Base-by-base conservation (phyloP, 92 coral and sea anemone genomes). In the Plumapathes pennacea region DNA sequence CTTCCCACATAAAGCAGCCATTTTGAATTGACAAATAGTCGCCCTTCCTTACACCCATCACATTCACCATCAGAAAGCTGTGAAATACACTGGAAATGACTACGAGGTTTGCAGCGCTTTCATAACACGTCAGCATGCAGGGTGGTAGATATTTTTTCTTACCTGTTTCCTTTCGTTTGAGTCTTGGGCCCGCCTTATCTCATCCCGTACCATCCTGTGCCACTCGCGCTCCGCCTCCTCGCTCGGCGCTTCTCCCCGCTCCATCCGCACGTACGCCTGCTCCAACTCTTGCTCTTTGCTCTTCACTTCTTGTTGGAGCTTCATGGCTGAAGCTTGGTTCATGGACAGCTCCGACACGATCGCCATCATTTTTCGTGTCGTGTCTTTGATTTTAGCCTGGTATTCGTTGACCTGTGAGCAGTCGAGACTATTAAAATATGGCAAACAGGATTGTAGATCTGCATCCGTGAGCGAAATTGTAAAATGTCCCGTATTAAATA, bases 341-440 rank as follows among this genome's bases (percentile, higher is more conserved):
- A 92, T 92, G 40, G 98, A 92, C 50, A 92, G 82, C 49, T 92
- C 98, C 0, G 98, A 92, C 8, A 92, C 98, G 74, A 92, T 67
- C 10, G 98, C 98, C 98, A 92, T 92, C 96, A 92, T 92, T 57
- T 92, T 92, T 29, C 98, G 84, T 23, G 98, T 92, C 3, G 98
- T 92, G 57, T 89, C 98, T 50, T 92, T 92, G 69, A 92, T 92
- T 57, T 84, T 92, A 25, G 94, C 98, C 72, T 92, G 98, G 65
- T 88, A 92, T 49, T 92, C 98, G 54, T 92, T 92, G 12, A 92
- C 98, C 98, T 92, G 34, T n/a, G n/a, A n/a, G n/a, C n/a, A n/a
- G n/a, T n/a, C n/a, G n/a, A n/a, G n/a, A n/a, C n/a, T n/a, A n/a
- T n/a, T n/a, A n/a, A n/a, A n/a, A n/a, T n/a, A n/a, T n/a, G n/a